Evolutionary conservation across 1,140 invertebrate species (phyloP), one percentile per base, ranked within the genome.

Genomic region (Daktulosphaira vitifoliae): DNA sequence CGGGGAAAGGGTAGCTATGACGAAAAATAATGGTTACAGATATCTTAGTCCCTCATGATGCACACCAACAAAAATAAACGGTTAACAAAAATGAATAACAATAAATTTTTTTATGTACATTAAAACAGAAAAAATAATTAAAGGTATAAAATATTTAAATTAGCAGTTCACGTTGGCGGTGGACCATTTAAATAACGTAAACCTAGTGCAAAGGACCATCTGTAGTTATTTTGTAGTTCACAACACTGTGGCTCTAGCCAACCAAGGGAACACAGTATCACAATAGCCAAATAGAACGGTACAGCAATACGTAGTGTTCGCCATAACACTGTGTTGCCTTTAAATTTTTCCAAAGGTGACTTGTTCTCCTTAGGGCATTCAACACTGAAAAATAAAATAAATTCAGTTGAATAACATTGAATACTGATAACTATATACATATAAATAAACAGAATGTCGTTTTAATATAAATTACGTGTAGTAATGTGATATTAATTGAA

Each of bases 181-280:
- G 89, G 89, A 68, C 90, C 90, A 48, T 84, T 81, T 7, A 90
- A 82, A 70, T 92, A 92, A 50, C 87, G 82, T 65, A 94, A 76
- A 71, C 92, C 89, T 2, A 90, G 90, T 3, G 86, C 85, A 20
- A 93, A 78, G 1, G 87, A 90, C 69, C 88, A 79, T 25, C 84
- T 85, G 67, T 92, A 81, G 56, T 87, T 90, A 76, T 92, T 90
- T 65, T 90, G 79, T 13, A 85, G 81, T 73, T 93, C 89, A 74
- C 90, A 92, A 73, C 90, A 92, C 38, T 86, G 80, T 3, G 82
- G 83, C 71, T 92, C 89, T 68, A 92, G 78, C 13, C 91, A 78
- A 75, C 86, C 92, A 3, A 87, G 87, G 23, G 90, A 82, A 65
- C 88, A 86, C 5, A 93, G 77, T 1, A 89, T 84, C 23, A 93